Conservation (phyloP, 2,113 vertebrate genomes). For the Nipponia nippon region DNA sequence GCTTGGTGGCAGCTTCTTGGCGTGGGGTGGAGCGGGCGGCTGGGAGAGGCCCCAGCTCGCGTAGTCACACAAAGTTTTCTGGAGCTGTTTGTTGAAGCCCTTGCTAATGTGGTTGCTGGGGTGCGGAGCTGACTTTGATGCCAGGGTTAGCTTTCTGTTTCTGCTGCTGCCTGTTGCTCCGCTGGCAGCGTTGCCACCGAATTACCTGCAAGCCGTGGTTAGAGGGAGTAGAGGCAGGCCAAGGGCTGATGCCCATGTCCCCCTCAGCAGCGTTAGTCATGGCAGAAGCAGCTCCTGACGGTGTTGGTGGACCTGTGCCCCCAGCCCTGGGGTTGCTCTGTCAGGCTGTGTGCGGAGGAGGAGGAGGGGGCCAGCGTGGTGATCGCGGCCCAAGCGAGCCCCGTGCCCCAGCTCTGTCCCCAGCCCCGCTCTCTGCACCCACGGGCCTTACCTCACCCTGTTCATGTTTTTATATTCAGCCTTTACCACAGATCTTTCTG, state of each 20-base stretch:
- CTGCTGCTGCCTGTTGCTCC: neutral
- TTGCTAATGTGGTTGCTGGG: neutral
- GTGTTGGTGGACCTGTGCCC: neutral
- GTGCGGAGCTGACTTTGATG: neutral
- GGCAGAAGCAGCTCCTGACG: neutral
- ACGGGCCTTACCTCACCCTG: rapidly evolving
- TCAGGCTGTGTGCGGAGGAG: neutral
- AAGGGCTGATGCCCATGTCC: neutral
- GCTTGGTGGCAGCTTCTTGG: neutral
- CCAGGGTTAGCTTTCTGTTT: neutral
- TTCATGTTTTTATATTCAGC: neutral
- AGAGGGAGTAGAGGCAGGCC: neutral
- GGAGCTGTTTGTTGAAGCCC: neutral
- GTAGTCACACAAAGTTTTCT: neutral
- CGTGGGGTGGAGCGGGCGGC: rapidly evolving
- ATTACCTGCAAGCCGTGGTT: neutral
- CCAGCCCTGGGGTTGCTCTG: neutral
- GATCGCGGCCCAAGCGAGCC: neutral
- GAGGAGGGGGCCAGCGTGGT: neutral
- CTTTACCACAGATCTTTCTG: neutral
- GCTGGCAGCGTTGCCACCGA: neutral
- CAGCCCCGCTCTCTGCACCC: neutral
- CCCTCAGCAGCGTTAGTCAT: rapidly evolving
- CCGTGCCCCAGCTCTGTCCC: neutral
- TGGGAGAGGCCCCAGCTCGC: neutral